Percentiles rank a stretch among this genome's conserved stretches.
Evolutionary conservation across 1,140 invertebrate species (phyloP).

Genomic region (Anoplolepis gracilipes): DNA sequence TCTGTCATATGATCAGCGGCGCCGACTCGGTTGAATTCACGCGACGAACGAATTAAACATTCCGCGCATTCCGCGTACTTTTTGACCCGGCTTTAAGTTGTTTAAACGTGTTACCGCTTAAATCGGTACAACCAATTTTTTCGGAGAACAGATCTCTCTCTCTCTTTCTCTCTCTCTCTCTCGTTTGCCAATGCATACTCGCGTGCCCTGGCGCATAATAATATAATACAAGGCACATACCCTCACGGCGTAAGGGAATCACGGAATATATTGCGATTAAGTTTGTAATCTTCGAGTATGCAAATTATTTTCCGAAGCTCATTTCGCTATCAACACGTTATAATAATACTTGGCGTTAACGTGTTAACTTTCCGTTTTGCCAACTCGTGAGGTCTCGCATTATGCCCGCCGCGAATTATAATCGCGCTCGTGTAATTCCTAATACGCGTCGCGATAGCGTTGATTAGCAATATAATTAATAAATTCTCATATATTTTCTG

Average conservation of each 20-base stretch:
- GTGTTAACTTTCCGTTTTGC: slow-evolving; percentile 35
- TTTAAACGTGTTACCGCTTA: background rate
- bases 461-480: slow-evolving; percentile 14
- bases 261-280: slow-evolving; percentile 68
- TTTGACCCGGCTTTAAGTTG: slow-evolving; percentile 1
- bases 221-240: slow-evolving; percentile 27
- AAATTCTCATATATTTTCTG: background rate
- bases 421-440: background rate
- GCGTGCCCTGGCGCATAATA: slow-evolving; percentile 29
- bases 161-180: background rate
- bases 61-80: background rate
- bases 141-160: background rate
- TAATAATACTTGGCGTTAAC: slow-evolving; percentile 49
- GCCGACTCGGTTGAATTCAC: background rate
- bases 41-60: slow-evolving; percentile 27
- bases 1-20: background rate
- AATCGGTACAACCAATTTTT: slow-evolving; percentile 32
- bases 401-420: slow-evolving; percentile 15
- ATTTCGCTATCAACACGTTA: slow-evolving; percentile 65
- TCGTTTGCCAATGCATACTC: slow-evolving; percentile 8
- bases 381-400: slow-evolving; percentile 32
- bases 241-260: slow-evolving; percentile 23
- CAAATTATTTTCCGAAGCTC: slow-evolving; percentile 73
- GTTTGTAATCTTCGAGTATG: slow-evolving; percentile 71
- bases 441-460: background rate